phyloP scores from a whole-genome alignment of 2,888 invertebrate genomes.

The Lobophora halterata region DNA sequence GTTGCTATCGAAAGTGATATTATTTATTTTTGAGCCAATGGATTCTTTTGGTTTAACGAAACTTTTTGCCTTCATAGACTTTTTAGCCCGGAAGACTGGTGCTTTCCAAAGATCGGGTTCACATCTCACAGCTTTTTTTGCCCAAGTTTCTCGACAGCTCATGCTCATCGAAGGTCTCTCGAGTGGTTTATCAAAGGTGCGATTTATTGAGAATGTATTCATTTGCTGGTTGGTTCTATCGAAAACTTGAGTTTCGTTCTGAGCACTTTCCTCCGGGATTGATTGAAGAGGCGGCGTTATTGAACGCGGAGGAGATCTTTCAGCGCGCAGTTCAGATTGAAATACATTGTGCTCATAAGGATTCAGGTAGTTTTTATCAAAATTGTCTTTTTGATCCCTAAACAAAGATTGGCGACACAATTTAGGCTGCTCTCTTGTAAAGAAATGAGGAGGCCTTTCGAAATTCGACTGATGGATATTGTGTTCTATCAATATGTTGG shows the following conservation, averaged over 20 bases:
- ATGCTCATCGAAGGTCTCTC: slow-evolving; percentile 39
- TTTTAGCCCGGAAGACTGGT: slow-evolving; percentile 50
- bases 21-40: slow-evolving; percentile 41
- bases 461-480: slow-evolving; percentile 39
- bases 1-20: slow-evolving; percentile 53
- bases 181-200: slow-evolving; percentile 62
- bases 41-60: slow-evolving; percentile 45
- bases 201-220: slow-evolving; percentile 67
- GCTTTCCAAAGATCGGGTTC: slow-evolving; percentile 67
- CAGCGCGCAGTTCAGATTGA: slow-evolving; percentile 52
- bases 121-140: slow-evolving; percentile 59
- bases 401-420: slow-evolving; percentile 67
- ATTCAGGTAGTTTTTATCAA: slow-evolving; percentile 44
- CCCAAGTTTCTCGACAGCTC: slow-evolving; percentile 57
- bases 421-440: slow-evolving; percentile 52
- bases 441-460: slow-evolving; percentile 51
- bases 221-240: slow-evolving; percentile 55
- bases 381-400: slow-evolving; percentile 47
- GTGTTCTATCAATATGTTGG: slow-evolving; percentile 52
- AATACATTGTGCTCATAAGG: slow-evolving; percentile 57
- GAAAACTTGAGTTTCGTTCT: slow-evolving; percentile 54
- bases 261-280: slow-evolving; percentile 74
- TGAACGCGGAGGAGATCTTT: slow-evolving; percentile 62
- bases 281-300: slow-evolving; percentile 66
- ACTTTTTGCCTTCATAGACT: slow-evolving; percentile 46